Evolutionary conservation across 1,140 invertebrate species (phyloP).

Genomic region (Aporrectodea caliginosa): DNA sequence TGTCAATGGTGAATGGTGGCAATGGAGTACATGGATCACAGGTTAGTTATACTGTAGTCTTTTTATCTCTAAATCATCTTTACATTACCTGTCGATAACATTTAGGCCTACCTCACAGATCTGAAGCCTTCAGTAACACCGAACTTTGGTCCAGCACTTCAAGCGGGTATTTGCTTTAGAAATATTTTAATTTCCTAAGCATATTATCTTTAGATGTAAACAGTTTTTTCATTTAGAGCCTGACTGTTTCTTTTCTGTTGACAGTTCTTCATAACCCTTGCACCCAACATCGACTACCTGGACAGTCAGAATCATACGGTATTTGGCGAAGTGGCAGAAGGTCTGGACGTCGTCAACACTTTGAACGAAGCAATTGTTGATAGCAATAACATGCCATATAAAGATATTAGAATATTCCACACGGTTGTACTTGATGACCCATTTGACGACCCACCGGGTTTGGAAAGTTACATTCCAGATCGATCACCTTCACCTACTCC

Average conservation of each 20-base stretch:
- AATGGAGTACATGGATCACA: conserved; percentile 85
- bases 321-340: conserved; percentile 88
- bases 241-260: not conserved
- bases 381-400: conserved; percentile 81
- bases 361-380: conserved; percentile 94
- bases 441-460: conserved; percentile 77
- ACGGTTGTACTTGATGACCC: conserved; percentile 96
- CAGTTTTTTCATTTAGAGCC: conserved; percentile 4
- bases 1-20: conserved; percentile 95
- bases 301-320: conserved; percentile 86
- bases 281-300: conserved; percentile 80
- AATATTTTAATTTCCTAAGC: too few species aligned
- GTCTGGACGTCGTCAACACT: conserved; percentile 78
- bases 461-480: conserved; percentile 67
- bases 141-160: too few species aligned
- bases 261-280: conserved; percentile 95
- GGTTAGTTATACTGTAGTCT: conserved; percentile 40
- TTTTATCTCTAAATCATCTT: too few species aligned
- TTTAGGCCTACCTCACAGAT: too few species aligned
- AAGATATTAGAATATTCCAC: conserved; percentile 95
- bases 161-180: too few species aligned
- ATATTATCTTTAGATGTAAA: too few species aligned
- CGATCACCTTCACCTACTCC: conserved; percentile 81
- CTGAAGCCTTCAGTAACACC: too few species aligned
- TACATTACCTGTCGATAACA: too few species aligned